Base-by-base conservation (phyloP, 1,140 invertebrate genomes). In the Copidosoma floridanum region DNA sequence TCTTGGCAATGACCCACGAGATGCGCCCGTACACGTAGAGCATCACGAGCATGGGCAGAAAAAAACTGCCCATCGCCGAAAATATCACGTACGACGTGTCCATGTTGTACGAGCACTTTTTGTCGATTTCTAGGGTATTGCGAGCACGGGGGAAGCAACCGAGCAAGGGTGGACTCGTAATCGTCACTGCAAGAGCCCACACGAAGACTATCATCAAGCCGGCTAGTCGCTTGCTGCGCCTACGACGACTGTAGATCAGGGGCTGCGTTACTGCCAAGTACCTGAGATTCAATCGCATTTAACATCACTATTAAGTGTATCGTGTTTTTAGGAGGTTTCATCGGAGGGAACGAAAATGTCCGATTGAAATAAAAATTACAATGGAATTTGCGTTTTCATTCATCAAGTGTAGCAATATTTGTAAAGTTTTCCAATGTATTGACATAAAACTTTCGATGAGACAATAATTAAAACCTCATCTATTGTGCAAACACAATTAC, bases 21-120 rank as follows among this genome's bases (percentile, higher is more conserved):
- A 95, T 95, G 68, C 90, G 87, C 1, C 89, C 84, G 72, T 96
- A 96, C 8, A 94, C 92, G 70, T 95, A 92, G 8, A 94, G 82
- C 89, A 97, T 95, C n/a, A 95, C 90, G 5, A 88, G 81, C 76
- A 96, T 87, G 2, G 94, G 94, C 50, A 96, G 85, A 77, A 95
- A 97, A 80, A 96, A 97, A 0, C 93, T 94, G 0, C 93, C 93
- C 83, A 94, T 89, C 0, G 93, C 89, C 0, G 93, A 95, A 76
- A 94, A 96, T 38, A 96, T 86, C 14, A 95, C 92, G 79, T 94
- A 95, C 4, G 89, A 90, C 40, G 86, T 84, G 71, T 94, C 92
- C 69, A 88, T 87, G 70, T 90, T 91, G 73, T 92, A 92, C 8
- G 85, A 81, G 72, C 89, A 92, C 32, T 73, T 75, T 62, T 68